Conservation (phyloP, 2,888 invertebrate species). For the Patella depressa region DNA sequence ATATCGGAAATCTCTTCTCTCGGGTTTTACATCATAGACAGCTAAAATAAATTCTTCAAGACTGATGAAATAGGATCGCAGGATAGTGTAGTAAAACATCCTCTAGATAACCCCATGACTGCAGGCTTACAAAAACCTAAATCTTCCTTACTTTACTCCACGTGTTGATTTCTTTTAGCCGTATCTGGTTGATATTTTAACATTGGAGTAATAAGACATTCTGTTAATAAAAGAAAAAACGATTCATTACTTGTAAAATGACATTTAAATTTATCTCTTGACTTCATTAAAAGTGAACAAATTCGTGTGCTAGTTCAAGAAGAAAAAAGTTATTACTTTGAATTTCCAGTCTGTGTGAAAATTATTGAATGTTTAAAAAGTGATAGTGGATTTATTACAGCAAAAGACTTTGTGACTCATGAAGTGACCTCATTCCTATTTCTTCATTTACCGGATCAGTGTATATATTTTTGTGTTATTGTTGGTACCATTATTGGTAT, state of each 20-base stretch:
- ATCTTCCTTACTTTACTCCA: no score
- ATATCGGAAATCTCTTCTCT: constrained; percentile 3
- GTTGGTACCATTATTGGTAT: neutral
- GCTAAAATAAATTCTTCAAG: neutral
- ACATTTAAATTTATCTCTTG: neutral
- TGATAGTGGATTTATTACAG: no score
- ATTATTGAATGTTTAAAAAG: no score
- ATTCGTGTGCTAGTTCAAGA: neutral
- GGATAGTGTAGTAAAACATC: no score
- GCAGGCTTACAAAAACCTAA: no score
- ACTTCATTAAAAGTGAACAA: neutral
- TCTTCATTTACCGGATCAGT: neutral
- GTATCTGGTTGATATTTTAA: no score
- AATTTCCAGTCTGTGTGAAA: neutral
- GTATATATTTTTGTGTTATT: neutral
- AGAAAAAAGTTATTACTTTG: neutral
- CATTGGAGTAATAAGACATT: no score
- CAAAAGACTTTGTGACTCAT: no score
- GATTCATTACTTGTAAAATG: neutral
- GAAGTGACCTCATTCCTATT: neutral
- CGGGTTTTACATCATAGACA: neutral
- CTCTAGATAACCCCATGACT: no score
- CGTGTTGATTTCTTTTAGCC: no score
- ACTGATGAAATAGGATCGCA: no score
- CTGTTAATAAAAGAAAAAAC: no score